Conservation (phyloP, 2,888 invertebrate species). For the Tenodera sinensis region DNA sequence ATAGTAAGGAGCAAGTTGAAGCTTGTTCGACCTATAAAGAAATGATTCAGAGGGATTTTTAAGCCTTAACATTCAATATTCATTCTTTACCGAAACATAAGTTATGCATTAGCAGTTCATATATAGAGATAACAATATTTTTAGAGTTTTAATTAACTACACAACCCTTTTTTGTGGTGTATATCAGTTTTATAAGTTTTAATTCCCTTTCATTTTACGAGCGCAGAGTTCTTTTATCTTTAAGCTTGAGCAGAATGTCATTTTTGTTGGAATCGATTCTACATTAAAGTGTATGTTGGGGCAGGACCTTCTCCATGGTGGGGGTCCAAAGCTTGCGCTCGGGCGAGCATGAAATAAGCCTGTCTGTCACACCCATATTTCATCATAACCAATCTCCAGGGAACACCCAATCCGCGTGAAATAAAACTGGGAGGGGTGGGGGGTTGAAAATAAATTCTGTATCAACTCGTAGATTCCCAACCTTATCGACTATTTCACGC, state of each 20-base stretch:
- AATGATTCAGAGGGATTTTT: no score
- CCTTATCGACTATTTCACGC: background rate
- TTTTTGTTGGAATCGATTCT: background rate
- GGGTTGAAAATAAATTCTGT: background rate
- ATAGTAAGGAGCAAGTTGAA: no score
- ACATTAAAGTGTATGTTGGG: background rate
- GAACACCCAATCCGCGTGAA: background rate
- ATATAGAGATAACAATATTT: background rate
- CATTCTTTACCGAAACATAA: no score
- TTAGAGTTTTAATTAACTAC: background rate
- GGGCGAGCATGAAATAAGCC: background rate
- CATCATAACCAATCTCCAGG: background rate
- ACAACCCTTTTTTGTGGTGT: background rate
- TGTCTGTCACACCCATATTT: background rate
- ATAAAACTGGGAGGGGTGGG: background rate
- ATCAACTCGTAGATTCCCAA: background rate
- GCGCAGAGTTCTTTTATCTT: background rate
- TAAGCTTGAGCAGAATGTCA: background rate
- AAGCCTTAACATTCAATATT: no score
- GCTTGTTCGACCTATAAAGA: no score
- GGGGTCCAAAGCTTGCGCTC: background rate
- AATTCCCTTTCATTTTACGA: background rate
- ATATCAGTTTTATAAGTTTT: background rate
- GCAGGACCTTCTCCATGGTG: background rate
- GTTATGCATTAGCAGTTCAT: no score